A percentile compares a stretch with the other conserved stretches of the same genome.
Evolutionary conservation across 1,140 invertebrate species (phyloP).

Genomic region (Trypoxylus dichotomus): DNA sequence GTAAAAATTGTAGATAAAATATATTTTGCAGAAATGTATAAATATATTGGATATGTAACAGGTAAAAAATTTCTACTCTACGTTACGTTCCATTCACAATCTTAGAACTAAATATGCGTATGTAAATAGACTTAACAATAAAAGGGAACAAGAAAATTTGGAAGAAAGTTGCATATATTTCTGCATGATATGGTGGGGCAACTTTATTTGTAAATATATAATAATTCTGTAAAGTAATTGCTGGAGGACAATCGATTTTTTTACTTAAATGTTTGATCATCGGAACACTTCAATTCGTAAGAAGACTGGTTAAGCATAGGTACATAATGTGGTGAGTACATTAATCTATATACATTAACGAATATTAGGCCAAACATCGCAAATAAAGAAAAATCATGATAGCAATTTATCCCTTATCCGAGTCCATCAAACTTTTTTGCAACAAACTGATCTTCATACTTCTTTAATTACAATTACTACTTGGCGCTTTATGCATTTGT

Average conservation of each 20-base stretch:
- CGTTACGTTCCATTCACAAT: not conserved
- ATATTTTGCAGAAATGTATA: slow-evolving; percentile 29
- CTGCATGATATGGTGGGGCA: not conserved
- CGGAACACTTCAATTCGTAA: too few relatives aligned
- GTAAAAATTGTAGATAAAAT: slow-evolving; percentile 30
- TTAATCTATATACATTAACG: not conserved
- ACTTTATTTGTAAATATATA: not conserved
- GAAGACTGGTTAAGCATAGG: not conserved
- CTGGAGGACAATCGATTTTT: too few relatives aligned
- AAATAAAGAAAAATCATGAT: too few relatives aligned
- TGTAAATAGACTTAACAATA: not conserved
- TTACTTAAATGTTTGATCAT: too few relatives aligned
- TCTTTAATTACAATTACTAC: too few relatives aligned
- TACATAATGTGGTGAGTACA: not conserved
- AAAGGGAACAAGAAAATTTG: not conserved
- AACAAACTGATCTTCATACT: too few relatives aligned
- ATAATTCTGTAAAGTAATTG: too few relatives aligned
- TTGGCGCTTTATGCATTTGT: too few relatives aligned
- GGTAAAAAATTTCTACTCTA: not conserved
- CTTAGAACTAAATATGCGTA: not conserved
- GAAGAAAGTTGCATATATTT: not conserved
- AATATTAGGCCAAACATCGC: too few relatives aligned
- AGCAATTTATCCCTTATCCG: too few relatives aligned
- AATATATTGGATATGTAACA: slow-evolving; percentile 30
- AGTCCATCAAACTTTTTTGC: too few relatives aligned